A percentile compares a stretch with the other conserved stretches of the same genome.
These are phyloP conservation scores for Rotaria magnacalcarata DNA, from an alignment of 2,888 invertebrate species.

Conservation along the genomic window DNA sequence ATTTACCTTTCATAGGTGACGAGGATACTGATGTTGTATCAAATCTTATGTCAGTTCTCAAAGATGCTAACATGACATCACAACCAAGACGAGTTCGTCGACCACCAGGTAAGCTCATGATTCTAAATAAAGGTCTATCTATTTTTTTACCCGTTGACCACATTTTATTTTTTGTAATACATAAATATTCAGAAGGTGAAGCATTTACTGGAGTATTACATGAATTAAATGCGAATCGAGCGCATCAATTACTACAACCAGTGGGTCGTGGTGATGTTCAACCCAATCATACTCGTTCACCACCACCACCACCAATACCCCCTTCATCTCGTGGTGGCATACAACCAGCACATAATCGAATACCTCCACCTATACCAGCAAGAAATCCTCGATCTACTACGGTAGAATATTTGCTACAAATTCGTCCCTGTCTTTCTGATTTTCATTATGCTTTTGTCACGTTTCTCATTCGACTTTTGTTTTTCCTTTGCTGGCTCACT, in stretches of 20 bases:
- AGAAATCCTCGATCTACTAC: background rate
- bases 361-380: background rate
- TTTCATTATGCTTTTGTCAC: background rate
- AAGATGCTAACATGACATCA: background rate
- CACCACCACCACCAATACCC: background rate
- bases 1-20: background rate
- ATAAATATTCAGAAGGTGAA: background rate
- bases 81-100: background rate
- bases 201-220: background rate
- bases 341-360: background rate
- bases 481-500: background rate
- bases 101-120: background rate
- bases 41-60: background rate
- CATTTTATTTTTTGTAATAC: background rate
- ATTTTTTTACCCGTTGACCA: background rate
- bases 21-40: constrained; percentile 35
- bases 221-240: background rate
- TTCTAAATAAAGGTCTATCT: background rate
- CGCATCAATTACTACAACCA: background rate
- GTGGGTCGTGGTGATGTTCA: background rate
- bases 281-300: background rate
- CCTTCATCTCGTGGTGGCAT: background rate
- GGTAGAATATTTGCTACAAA: background rate
- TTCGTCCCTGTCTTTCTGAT: background rate
- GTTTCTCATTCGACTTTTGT: background rate